These are phyloP conservation scores for Abscondita cerata DNA, from an alignment of 2,888 invertebrate species.

Conservation along the genomic window DNA sequence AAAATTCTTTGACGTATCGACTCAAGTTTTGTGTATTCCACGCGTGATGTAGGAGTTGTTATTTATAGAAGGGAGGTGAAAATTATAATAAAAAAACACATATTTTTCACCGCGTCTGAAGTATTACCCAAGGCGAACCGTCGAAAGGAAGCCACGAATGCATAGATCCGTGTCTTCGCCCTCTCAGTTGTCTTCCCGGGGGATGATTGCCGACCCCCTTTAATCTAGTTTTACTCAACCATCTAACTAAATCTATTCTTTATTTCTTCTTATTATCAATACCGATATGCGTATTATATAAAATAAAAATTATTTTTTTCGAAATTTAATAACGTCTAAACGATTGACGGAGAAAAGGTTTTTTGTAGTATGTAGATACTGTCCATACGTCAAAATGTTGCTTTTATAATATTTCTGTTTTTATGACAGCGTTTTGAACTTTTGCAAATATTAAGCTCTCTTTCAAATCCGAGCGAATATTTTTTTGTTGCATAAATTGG, in stretches of 20 bases:
- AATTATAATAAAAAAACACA: not conserved
- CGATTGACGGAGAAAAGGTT: not conserved
- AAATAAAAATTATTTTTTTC: no score
- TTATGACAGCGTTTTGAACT: no score
- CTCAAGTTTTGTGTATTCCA: no score
- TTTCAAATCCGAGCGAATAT: no score
- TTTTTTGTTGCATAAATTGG: no score
- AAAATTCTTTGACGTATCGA: no score
- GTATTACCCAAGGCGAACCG: constrained; percentile 4
- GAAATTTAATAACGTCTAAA: not conserved
- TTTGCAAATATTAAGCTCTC: no score
- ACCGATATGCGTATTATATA: no score
- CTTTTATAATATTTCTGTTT: not conserved
- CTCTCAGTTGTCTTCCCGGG: constrained; percentile 34
- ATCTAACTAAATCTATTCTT: constrained; percentile 45
- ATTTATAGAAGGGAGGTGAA: not conserved
- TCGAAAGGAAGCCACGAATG: constrained; percentile 19
- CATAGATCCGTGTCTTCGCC: constrained; percentile 36
- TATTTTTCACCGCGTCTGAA: not conserved
- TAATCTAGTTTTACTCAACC: constrained; percentile 47
- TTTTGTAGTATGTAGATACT: not conserved
- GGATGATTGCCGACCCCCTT: constrained; percentile 39
- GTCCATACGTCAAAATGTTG: constrained; percentile 1
- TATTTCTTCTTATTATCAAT: constrained; percentile 48
- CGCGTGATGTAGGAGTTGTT: no score